Conservation (phyloP, 2,888 invertebrate species). For the Cataglyphis cursor region DNA sequence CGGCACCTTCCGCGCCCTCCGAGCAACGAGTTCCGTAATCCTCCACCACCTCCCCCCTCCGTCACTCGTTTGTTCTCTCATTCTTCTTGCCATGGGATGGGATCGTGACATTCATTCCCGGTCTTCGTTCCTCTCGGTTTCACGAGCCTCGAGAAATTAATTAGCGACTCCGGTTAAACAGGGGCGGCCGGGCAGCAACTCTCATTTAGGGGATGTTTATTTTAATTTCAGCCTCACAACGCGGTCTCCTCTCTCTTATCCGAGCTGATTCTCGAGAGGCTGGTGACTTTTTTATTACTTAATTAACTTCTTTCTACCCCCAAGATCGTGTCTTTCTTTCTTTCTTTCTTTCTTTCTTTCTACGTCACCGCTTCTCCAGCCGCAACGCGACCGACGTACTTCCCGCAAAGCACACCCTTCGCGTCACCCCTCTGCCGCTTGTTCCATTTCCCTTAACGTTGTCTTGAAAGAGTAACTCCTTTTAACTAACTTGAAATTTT, state of each 20-base stretch:
- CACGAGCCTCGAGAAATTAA: conserved; percentile 83
- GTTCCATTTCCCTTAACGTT: conserved; percentile 5
- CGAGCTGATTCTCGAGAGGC: conserved; percentile 53
- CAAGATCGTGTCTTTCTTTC: conserved; percentile 59
- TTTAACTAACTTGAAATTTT: conserved; percentile 24
- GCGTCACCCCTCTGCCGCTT: conserved; percentile 24
- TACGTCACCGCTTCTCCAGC: conserved; percentile 57
- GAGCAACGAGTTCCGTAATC: conserved; percentile 53
- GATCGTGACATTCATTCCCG: conserved; percentile 63
- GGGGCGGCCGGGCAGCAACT: conserved; percentile 76
- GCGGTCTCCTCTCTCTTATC: conserved; percentile 33
- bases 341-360: conserved; percentile 47
- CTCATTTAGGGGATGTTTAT: conserved; percentile 86
- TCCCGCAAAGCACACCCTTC: conserved; percentile 39
- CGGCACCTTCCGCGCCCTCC: conserved; percentile 73
- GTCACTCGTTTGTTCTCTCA: not conserved
- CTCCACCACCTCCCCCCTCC: conserved; percentile 63
- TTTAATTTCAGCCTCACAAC: conserved; percentile 81
- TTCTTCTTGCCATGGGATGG: conserved; percentile 11
- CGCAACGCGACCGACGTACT: conserved; percentile 35
- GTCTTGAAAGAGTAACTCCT: conserved; percentile 13
- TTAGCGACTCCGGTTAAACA: conserved; percentile 82
- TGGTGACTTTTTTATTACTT: conserved; percentile 85
- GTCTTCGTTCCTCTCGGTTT: conserved; percentile 82
- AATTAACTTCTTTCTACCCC: conserved; percentile 81